phyloP scores from a whole-genome alignment of 2,888 invertebrate species.

The Lithophane semibrunnea region DNA sequence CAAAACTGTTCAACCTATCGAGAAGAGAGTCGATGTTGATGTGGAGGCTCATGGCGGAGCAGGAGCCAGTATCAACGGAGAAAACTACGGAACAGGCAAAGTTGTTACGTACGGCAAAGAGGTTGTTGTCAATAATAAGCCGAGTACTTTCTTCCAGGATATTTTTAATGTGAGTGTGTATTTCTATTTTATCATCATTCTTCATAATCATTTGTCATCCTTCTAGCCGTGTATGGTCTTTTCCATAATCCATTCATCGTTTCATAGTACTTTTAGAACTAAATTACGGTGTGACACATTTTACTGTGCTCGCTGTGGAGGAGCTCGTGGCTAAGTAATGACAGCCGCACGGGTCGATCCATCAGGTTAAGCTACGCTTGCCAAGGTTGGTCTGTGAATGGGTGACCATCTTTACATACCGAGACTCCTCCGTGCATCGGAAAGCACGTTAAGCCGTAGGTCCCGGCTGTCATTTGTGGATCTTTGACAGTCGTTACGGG shows the following conservation, averaged over 20 bases:
- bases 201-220: no score
- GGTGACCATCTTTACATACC: no score
- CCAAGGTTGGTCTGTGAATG: no score
- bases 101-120: constrained; percentile 54
- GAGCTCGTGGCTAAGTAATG: no score
- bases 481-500: no score
- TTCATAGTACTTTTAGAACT: neutral
- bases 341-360: no score
- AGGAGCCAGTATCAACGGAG: constrained; percentile 59
- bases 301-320: no score
- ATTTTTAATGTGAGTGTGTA: constrained; percentile 91
- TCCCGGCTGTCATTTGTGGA: no score
- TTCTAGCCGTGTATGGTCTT: no score
- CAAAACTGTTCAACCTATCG: constrained; percentile 71
- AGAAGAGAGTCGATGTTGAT: constrained; percentile 83
- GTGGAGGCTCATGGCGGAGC: constrained; percentile 66
- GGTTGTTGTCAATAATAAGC: constrained; percentile 31
- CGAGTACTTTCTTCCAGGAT: constrained; percentile 89
- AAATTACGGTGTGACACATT: neutral
- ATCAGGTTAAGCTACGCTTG: no score
- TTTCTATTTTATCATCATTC: neutral
- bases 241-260: neutral
- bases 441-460: no score
- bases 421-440: no score
- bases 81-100: constrained; percentile 69